Percentiles rank a stretch among this genome's conserved stretches.
Conservation (phyloP, 1,140 invertebrate species). For the Drosophila sturtevanti region DNA sequence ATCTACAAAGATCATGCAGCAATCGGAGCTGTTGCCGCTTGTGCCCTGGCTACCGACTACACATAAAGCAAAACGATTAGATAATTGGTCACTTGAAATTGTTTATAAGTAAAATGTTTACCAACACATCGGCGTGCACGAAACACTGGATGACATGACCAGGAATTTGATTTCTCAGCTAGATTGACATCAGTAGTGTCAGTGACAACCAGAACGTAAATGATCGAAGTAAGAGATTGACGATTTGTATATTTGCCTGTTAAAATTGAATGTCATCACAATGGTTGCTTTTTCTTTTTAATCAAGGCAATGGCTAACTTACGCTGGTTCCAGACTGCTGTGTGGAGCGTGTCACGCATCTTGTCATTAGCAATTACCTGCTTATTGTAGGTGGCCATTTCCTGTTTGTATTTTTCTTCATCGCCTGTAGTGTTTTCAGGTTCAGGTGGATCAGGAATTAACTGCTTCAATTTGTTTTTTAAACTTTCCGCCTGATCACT, state of each 20-base stretch:
- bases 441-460: constrained; percentile 43
- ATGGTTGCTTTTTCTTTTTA: no score
- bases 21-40: constrained; percentile 53
- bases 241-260: constrained; percentile 71
- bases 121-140: constrained; percentile 65
- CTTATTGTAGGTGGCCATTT: background rate
- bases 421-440: fast-evolving
- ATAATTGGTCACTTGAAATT: background rate
- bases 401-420: background rate
- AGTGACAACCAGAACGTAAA: constrained; percentile 67
- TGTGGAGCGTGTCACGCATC: constrained; percentile 48
- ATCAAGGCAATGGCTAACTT: constrained; percentile 16
- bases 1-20: constrained; percentile 76
- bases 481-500: constrained; percentile 28
- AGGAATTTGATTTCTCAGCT: constrained; percentile 35
- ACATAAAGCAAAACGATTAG: background rate
- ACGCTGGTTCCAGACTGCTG: constrained; percentile 70
- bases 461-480: constrained; percentile 26
- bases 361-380: constrained; percentile 16
- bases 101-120: constrained; percentile 32
- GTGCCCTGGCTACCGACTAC: constrained; percentile 22
- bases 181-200: constrained; percentile 34
- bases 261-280: constrained; percentile 10
- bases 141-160: constrained; percentile 67
- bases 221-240: constrained; percentile 60